Evolutionary conservation across 2,113 vertebrate species (phyloP).

Genomic region (Albula glossodonta): DNA sequence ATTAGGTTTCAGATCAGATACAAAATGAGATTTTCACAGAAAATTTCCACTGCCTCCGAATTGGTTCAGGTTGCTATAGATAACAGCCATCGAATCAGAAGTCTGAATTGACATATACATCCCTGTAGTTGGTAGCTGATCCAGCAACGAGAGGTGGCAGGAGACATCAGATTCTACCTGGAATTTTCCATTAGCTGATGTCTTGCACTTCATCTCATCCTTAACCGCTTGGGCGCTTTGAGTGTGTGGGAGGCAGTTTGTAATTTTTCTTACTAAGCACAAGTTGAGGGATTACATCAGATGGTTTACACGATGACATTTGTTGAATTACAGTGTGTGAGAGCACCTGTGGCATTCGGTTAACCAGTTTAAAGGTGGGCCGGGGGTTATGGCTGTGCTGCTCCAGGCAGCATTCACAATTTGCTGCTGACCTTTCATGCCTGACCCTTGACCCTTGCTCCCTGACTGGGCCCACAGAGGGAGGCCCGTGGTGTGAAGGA

Average conservation of each 20-base stretch:
- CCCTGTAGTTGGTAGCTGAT: background rate
- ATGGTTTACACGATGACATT: background rate
- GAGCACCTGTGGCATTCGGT: background rate
- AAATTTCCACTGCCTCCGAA: background rate
- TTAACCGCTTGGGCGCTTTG: background rate
- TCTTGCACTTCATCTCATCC: background rate
- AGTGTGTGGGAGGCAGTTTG: background rate
- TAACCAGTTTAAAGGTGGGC: background rate
- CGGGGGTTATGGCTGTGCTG: background rate
- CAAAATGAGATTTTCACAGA: background rate
- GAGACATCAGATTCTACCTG: background rate
- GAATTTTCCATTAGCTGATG: background rate
- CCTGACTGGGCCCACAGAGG: background rate
- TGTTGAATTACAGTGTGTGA: background rate
- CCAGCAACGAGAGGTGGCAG: background rate
- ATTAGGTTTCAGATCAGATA: background rate
- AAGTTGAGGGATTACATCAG: background rate
- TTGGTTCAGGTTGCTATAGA: background rate
- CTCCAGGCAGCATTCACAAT: background rate
- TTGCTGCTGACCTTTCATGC: background rate
- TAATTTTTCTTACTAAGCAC: background rate
- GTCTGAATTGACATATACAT: background rate
- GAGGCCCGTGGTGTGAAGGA: conserved; percentile 6
- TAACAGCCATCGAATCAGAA: background rate
- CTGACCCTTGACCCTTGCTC: background rate